Evolutionary conservation across 2,113 vertebrate species (phyloP), one percentile per base, ranked within the genome.

Genomic region (Lophius piscatorius): DNA sequence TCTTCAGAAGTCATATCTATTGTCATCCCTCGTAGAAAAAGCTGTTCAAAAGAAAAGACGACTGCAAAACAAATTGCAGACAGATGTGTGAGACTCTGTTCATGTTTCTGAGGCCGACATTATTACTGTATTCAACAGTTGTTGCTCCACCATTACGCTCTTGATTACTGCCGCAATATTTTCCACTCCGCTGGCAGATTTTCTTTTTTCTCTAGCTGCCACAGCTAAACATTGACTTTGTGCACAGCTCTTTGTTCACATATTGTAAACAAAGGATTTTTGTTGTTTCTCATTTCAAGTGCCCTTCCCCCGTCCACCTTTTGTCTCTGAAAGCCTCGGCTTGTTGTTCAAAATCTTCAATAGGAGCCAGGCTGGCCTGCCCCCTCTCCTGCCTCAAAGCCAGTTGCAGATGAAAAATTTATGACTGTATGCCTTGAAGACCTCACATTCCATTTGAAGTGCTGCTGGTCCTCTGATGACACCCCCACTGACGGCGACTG

Each of bases 321-420:
- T 82, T 79, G 78, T 69, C 66, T 88, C 75, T 64, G 74, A 82
- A 73, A 85, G 74, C 80, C 56, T 74, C 59, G 62, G 83, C 62
- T 88, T 86, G 86, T 87, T 77, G 80, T 81, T 76, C 52, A 69
- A 80, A 76, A 87, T 69, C 68, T 84, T 87, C 68, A 73, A 66
- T 76, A 58, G 60, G 44, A 78, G 74, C 59, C 68, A 20, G 31
- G 58, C 60, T 41, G 65, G 70, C 63, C 71, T 84, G 75, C 74
- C 73, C 82, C 80, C 78, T 80, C 69, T 86, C 62, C 65, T 54
- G 63, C 86, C 90, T 91, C 90, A 87, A 86, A 92, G 90, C 85
- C 45, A 75, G 79, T 71, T 70, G 76, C 56, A 63, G 80, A 93
- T 92, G 86, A 93, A 93, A 93, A 86, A 91, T 92, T 84, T 83